Base-by-base conservation (phyloP, 2,888 invertebrate genomes). In the Chrysotoxum bicinctum region DNA sequence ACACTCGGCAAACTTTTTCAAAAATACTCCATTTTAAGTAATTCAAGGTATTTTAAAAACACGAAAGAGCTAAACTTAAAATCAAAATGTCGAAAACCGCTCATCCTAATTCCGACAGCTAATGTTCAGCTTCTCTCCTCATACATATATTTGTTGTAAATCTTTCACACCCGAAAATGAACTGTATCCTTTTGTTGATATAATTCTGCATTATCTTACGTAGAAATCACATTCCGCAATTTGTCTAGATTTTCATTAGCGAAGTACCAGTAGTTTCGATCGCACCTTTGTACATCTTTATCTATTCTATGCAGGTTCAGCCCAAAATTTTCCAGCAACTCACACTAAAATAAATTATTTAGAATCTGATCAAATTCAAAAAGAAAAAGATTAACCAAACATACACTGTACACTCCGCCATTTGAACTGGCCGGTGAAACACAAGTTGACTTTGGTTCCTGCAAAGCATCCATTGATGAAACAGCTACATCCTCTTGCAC, bases 251-350 rank as follows among this genome's bases (percentile, higher is more conserved):
- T 98, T 85, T 96, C 95, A 54, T 95, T 94, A 0, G 95, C 96
- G 91, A 98, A 99, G 92, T 98, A 99, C 92, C 96, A 96, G 90
- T 98, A 97, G 91, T 98, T 98, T 64, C 98, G 93, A 92, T 99
- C 98, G 91, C 98, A 99, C 77, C 98, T 93, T 91, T 98, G 98
- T 1, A 99, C 98, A 91, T 98, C 98, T 91, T 99, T 99, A 90
- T 99, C 98, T 88, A 98, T 98, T 50, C 98, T 94, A 91, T 99
- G 98, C 26, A 98, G 92, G 89, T 99, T 99, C 68, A 98, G 91
- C 0, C 97, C 97, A 88, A 97, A 97, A 43, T 94, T 94, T 89
- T 97, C 97, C 87, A 98, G 92, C 60, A 98, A 91, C 90, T 98
- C 98, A 89, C 95, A 95, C 96, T 98, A 0, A 66, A 52, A 62